Conservation (phyloP, 2,888 invertebrate genomes). For the Caenorhabditis sp. region DNA sequence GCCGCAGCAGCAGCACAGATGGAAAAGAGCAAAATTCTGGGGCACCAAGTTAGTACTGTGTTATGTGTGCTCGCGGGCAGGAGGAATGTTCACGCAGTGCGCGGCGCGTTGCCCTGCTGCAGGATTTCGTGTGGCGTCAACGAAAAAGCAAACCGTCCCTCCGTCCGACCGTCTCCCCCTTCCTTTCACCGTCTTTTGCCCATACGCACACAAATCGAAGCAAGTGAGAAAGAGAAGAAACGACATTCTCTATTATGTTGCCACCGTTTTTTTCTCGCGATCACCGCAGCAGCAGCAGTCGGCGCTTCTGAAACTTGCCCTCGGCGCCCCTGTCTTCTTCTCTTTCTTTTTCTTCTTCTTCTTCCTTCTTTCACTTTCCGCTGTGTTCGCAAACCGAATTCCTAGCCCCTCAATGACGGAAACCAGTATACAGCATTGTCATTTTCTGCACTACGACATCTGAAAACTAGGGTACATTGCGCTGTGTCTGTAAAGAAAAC, state of each 20-base stretch:
- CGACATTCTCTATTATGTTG: slow-evolving; percentile 31
- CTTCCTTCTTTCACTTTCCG: slow-evolving; percentile 40
- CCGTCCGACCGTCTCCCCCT: slow-evolving; percentile 2
- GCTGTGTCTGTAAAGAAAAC: too few relatives aligned
- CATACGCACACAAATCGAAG: slow-evolving; percentile 9
- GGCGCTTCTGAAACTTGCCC: background rate
- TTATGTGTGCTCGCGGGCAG: slow-evolving; percentile 30
- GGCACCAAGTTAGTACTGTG: slow-evolving; percentile 39
- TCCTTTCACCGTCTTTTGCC: slow-evolving; percentile 7
- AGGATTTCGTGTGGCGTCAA: slow-evolving; percentile 29
- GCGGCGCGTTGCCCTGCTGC: slow-evolving; percentile 23
- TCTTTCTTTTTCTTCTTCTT: slow-evolving; percentile 11
- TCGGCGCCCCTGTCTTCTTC: background rate
- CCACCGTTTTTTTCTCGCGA: slow-evolving; percentile 28
- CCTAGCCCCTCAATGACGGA: slow-evolving; percentile 7
- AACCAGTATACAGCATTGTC: slow-evolving; percentile 29
- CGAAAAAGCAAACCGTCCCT: slow-evolving; percentile 26
- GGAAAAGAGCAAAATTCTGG: slow-evolving; percentile 26
- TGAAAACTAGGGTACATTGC: slow-evolving; percentile 30
- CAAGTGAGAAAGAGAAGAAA: slow-evolving; percentile 3
- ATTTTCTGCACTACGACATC: slow-evolving; percentile 9
- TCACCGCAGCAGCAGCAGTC: background rate
- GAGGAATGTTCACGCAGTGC: slow-evolving; percentile 35
- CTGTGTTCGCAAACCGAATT: slow-evolving; percentile 42
- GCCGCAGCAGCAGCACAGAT: slow-evolving; percentile 15